Conservation (phyloP, 64 coral and sea anemone species). For the Montipora sp. region DNA sequence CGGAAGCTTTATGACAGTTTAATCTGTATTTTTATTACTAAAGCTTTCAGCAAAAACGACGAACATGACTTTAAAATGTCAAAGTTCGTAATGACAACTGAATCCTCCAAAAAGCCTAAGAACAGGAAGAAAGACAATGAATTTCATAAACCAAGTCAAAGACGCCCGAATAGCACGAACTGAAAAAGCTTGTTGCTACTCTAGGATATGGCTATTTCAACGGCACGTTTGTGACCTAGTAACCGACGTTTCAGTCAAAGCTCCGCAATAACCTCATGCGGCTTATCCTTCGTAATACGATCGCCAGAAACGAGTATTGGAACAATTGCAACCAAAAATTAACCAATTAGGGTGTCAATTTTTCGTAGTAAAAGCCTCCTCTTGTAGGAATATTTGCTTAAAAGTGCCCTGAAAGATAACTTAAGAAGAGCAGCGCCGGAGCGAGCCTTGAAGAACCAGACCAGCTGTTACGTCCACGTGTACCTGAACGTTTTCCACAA, state of each 20-base stretch:
- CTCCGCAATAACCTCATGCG: too few species aligned
- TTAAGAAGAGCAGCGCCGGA: not conserved
- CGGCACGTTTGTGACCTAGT: too few species aligned
- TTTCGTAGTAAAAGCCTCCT: not conserved
- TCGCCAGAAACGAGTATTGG: too few species aligned
- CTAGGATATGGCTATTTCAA: too few species aligned
- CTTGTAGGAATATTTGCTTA: not conserved
- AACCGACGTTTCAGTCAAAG: too few species aligned
- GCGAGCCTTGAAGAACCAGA: not conserved
- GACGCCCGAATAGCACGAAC: too few species aligned
- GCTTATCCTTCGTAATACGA: too few species aligned
- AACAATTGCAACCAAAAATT: not conserved
- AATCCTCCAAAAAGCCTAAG: too few species aligned
- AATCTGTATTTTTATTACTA: not conserved
- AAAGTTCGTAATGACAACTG: not conserved
- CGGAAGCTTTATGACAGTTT: not conserved
- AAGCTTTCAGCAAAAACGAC: not conserved
- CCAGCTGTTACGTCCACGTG: not conserved
- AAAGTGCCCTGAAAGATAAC: not conserved
- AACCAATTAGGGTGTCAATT: not conserved
- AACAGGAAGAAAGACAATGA: too few species aligned
- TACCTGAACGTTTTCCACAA: not conserved
- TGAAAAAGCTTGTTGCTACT: too few species aligned
- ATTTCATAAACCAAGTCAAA: too few species aligned
- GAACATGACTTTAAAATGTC: not conserved